Evolutionary conservation across 2,113 vertebrate species (phyloP).

Genomic region (Eupsittula cactorum): DNA sequence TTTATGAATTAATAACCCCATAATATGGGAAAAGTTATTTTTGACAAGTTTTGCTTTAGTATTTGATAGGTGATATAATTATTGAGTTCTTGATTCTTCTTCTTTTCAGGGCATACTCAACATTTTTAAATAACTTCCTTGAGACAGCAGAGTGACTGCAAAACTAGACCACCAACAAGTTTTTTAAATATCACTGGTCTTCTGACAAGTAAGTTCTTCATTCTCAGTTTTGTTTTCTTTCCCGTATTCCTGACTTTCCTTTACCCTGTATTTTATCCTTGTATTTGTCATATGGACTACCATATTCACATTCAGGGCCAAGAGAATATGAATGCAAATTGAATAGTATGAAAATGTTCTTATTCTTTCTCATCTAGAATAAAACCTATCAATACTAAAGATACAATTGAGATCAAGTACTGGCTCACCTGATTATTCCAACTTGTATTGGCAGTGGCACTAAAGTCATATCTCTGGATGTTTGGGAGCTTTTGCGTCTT

Average conservation of each 20-base stretch:
- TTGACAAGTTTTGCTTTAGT: background rate
- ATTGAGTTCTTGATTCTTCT: background rate
- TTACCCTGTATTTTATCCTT: background rate
- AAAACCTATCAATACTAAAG: background rate
- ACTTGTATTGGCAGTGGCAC: background rate
- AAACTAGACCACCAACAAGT: background rate
- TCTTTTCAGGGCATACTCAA: conserved; percentile 37
- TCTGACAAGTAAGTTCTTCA: conserved; percentile 38
- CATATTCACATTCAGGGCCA: background rate
- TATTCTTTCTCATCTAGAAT: background rate
- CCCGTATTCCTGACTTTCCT: background rate
- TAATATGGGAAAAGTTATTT: background rate
- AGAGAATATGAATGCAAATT: background rate
- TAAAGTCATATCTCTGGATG: background rate
- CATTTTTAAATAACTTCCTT: background rate
- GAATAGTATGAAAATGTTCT: background rate
- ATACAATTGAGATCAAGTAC: background rate
- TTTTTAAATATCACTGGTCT: background rate
- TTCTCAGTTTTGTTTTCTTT: background rate
- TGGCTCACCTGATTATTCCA: background rate
- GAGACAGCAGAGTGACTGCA: background rate
- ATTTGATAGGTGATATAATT: background rate
- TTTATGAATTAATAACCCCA: background rate
- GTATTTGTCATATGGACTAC: background rate
- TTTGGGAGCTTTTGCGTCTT: background rate